Percentiles rank a stretch among this genome's conserved stretches.
These are phyloP conservation scores for Drosophila cardini DNA, from an alignment of 1,140 invertebrate species.

Conservation along the genomic window DNA sequence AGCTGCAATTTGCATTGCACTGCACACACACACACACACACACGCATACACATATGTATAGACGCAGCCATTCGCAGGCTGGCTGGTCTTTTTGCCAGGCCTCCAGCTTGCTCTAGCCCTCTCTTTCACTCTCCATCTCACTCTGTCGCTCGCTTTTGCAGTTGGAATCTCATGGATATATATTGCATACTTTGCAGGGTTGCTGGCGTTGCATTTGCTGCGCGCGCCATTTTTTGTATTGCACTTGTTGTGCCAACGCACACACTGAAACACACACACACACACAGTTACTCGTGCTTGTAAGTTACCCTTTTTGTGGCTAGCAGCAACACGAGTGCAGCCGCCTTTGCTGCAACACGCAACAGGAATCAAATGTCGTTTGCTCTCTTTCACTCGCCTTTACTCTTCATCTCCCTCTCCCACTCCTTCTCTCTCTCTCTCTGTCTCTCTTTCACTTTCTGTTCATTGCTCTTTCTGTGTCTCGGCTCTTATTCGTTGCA, in stretches of 20 bases:
- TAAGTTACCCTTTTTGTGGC: slow-evolving; percentile 26
- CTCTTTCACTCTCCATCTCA: slow-evolving; percentile 3
- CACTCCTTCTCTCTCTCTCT: no score
- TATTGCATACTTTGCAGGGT: slow-evolving; percentile 57
- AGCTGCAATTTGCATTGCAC: slow-evolving; percentile 9
- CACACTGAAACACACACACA: slow-evolving; percentile 1
- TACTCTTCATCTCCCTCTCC: no score
- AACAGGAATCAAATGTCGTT: not conserved
- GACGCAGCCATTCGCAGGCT: slow-evolving; percentile 26
- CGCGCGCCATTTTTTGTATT: slow-evolving; percentile 48
- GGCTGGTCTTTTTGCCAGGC: not conserved
- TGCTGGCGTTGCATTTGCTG: slow-evolving; percentile 38
- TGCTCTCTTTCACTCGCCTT: no score
- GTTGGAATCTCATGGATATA: slow-evolving; percentile 2
- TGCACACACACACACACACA: slow-evolving; percentile 11
- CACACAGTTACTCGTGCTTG: not conserved
- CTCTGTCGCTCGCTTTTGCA: slow-evolving; percentile 17
- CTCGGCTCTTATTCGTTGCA: slow-evolving; percentile 19
- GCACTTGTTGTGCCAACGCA: slow-evolving; percentile 44
- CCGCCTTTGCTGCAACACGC: slow-evolving; percentile 1
- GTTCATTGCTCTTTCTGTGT: not conserved
- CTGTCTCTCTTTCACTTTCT: no score
- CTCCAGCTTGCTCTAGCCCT: no score
- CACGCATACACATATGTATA: slow-evolving; percentile 7
- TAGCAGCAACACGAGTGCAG: slow-evolving; percentile 17